These are phyloP conservation scores for Tetramorium parvispinum DNA, from an alignment of 1,140 invertebrate species.

Conservation along the genomic window DNA sequence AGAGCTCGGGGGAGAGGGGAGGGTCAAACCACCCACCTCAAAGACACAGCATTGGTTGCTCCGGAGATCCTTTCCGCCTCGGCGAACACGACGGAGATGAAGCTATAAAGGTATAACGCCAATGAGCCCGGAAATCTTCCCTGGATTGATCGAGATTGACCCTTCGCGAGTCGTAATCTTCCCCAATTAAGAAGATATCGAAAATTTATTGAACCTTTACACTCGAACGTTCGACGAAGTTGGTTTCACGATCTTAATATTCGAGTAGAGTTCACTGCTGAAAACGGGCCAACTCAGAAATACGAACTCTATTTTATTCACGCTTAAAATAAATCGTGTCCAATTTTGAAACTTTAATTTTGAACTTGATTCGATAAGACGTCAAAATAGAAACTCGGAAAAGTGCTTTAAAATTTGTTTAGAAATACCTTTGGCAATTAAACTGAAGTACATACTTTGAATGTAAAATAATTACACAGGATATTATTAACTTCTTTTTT, in stretches of 20 bases:
- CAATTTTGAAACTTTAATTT: constrained; percentile 33
- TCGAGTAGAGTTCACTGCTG: background rate
- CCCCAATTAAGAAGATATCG: constrained; percentile 52
- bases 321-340: background rate
- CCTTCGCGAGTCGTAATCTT: constrained; percentile 25
- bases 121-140: constrained; percentile 46
- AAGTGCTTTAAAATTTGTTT: background rate
- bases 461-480: constrained; percentile 24
- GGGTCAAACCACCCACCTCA: constrained; percentile 13
- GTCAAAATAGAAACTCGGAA: background rate
- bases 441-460: background rate
- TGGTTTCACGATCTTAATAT: constrained; percentile 20
- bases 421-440: background rate
- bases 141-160: constrained; percentile 48
- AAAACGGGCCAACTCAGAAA: constrained; percentile 4
- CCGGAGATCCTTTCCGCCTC: constrained; percentile 7
- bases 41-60: constrained; percentile 45
- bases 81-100: constrained; percentile 41
- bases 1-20: background rate
- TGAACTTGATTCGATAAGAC: background rate
- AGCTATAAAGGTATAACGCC: constrained; percentile 54
- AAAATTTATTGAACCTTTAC: constrained; percentile 39
- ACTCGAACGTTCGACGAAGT: constrained; percentile 4
- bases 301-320: background rate
- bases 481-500: constrained; percentile 16